Conservation (phyloP, 2,113 vertebrate species). For the Ictidomys tridecemlineatus region DNA sequence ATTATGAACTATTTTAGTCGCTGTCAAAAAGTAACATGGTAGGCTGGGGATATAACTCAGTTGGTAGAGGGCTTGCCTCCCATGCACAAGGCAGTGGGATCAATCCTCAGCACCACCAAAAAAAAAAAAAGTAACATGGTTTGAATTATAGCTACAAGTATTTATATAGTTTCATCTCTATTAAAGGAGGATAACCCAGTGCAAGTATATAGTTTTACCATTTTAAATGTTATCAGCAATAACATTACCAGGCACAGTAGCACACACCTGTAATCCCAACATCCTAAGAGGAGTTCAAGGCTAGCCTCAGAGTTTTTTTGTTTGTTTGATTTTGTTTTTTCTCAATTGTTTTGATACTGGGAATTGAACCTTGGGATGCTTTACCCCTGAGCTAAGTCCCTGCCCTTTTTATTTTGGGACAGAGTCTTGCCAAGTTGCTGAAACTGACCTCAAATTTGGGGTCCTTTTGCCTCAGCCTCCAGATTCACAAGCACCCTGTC, state of each 20-base stretch:
- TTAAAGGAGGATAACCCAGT: neutral
- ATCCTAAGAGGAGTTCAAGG: too few relatives aligned
- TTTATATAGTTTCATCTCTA: slow-evolving; percentile 45
- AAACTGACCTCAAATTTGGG: neutral
- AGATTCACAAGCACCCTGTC: neutral
- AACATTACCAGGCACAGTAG: neutral
- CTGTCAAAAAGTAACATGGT: slow-evolving; percentile 3
- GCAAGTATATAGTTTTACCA: neutral
- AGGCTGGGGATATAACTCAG: too few relatives aligned
- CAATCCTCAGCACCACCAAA: too few relatives aligned
- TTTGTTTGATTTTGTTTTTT: too few relatives aligned
- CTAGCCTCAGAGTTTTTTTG: too few relatives aligned
- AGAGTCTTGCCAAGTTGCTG: neutral
- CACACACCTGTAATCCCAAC: too few relatives aligned
- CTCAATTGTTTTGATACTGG: too few relatives aligned
- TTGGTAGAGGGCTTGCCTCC: too few relatives aligned
- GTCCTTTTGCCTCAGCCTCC: neutral
- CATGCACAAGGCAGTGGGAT: too few relatives aligned
- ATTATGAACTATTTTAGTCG: neutral
- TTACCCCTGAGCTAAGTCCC: too few relatives aligned
- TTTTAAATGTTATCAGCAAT: slow-evolving; percentile 24
- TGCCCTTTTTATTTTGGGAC: too few relatives aligned
- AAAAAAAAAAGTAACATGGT: neutral
- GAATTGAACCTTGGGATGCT: too few relatives aligned
- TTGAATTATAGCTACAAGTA: neutral